Evolutionary conservation across 2,888 invertebrate species (phyloP), one percentile per base, ranked within the genome.

Genomic region (Drosophila hamatofila): DNA sequence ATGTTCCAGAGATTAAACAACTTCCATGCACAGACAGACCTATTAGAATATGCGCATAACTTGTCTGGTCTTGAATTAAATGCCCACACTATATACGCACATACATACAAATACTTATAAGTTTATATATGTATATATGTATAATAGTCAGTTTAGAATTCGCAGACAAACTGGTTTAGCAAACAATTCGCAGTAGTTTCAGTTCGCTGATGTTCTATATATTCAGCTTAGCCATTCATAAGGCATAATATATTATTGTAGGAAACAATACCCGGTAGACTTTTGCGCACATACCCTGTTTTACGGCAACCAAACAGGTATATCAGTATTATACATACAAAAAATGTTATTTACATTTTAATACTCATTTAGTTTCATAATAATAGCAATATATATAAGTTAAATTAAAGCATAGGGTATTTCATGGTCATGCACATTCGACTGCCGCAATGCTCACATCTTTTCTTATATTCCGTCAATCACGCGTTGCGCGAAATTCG

Each of bases 401-500:
- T 0, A 49, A 30, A 35, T 51, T 16, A 0, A 9, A 37, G 14
- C 23, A 14, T n/a, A 51, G 70, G 51, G 76, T 71, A 75, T 59
- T 42, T 30, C 11, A 27, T 35, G 49, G 55, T 30, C 56, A 49
- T 42, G 23, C 42, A 35, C 42, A 14, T 2, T 23, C 16, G 5
- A 35, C 18, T 52, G 23, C 9, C 44, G 44, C 52, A 30, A 30
- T 25, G 33, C n/a, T 12, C 35, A 37, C 35, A 11, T 42, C 59
- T 49, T 39, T 57, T 49, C 46, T 67, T 49, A 58, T 56, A 61
- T 61, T 35, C n/a, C 67, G 46, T 67, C 67, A 72, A 76, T 72
- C 67, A 75, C 59, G 76, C 76, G 67, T 72, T 78, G 66, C 65
- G 75, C 66, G 69, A 69, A 71, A 73, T 73, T 72, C 52, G 72